These are phyloP conservation scores for Zaprionus camerounensis DNA, from an alignment of 1,140 invertebrate species.

Conservation along the genomic window DNA sequence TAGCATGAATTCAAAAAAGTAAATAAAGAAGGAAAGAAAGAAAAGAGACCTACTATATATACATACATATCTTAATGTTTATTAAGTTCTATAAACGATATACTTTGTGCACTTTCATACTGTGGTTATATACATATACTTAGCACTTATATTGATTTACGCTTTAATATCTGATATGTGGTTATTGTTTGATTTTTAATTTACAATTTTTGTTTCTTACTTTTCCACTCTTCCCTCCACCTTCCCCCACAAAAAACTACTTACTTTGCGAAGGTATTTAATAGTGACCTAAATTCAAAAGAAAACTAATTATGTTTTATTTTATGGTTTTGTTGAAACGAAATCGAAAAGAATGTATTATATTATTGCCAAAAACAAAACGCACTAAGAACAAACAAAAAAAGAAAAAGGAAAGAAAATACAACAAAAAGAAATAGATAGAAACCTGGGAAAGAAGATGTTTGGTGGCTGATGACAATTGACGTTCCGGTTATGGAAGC, in stretches of 20 bases:
- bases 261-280: conserved; percentile 77
- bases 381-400: conserved; percentile 74
- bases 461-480: conserved; percentile 33
- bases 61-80: no score
- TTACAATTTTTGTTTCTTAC: conserved; percentile 74
- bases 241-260: conserved; percentile 29
- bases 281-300: conserved; percentile 37
- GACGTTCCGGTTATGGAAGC: conserved; percentile 45
- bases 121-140: background rate
- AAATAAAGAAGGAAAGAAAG: background rate
- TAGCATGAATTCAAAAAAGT: background rate
- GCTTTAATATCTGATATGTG: conserved; percentile 40
- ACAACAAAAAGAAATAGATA: conserved; percentile 15
- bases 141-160: conserved; percentile 4
- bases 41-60: background rate
- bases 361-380: conserved; percentile 40
- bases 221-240: conserved; percentile 35
- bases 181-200: conserved; percentile 73
- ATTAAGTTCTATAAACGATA: background rate
- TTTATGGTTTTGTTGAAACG: conserved; percentile 62
- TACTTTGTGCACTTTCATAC: conserved; percentile 27
- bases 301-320: conserved; percentile 39
- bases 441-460: conserved; percentile 3
- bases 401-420: conserved; percentile 3
- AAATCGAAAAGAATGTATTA: conserved; percentile 58